Conservation (phyloP, 2,113 vertebrate species). For the Mirounga angustirostris region DNA sequence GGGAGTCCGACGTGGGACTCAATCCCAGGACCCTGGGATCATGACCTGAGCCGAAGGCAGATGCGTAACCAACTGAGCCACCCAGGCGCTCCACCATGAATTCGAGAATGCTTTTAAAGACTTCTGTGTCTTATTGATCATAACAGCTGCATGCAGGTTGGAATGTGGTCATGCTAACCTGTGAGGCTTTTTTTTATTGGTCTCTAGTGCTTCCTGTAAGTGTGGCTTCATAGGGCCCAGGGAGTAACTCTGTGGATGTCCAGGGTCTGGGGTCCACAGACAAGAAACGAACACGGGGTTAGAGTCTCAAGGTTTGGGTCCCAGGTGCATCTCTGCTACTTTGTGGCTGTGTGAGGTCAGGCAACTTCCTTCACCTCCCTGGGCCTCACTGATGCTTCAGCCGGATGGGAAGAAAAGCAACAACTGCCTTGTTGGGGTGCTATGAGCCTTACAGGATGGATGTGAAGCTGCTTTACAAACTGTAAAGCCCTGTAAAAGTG, state of each 20-base stretch:
- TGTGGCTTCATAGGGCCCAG: not conserved
- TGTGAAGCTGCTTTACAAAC: not conserved
- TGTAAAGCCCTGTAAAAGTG: not conserved
- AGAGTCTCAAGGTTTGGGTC: not conserved
- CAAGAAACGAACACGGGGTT: not conserved
- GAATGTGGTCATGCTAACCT: not conserved
- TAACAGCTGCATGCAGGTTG: not conserved
- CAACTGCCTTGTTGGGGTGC: not conserved
- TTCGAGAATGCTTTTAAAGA: constrained; percentile 1
- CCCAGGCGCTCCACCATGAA: not conserved
- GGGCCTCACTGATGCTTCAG: not conserved
- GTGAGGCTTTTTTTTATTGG: not conserved
- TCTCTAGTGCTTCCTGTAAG: not conserved
- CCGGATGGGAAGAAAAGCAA: not conserved
- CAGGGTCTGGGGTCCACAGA: not conserved
- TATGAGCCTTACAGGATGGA: not conserved
- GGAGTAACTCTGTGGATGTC: not conserved
- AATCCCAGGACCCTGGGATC: not conserved
- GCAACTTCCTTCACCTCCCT: not conserved
- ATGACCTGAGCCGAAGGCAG: not conserved
- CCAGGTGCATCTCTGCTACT: not conserved
- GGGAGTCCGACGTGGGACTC: not conserved
- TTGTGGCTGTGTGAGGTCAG: not conserved
- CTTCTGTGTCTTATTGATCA: not conserved
- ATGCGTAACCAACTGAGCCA: not conserved